phyloP scores from a whole-genome alignment of 2,888 invertebrate genomes.

The Hydrotaea cyrtoneurina region DNA sequence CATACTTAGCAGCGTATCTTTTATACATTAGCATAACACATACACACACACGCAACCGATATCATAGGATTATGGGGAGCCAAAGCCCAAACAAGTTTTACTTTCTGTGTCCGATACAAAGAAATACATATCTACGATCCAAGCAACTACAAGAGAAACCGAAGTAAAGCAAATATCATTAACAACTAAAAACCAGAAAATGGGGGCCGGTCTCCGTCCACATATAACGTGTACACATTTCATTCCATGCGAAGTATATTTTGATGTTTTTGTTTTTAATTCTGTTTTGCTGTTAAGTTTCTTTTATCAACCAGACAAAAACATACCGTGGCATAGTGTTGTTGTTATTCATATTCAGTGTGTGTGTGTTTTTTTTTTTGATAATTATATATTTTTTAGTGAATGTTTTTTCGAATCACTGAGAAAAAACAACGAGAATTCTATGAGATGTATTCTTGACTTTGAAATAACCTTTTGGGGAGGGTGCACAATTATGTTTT shows the following conservation, averaged over 20 bases:
- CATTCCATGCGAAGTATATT: not conserved
- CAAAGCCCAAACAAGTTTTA: constrained; percentile 49
- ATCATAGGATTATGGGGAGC: not conserved
- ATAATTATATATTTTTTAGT: not conserved
- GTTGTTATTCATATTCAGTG: constrained; percentile 1
- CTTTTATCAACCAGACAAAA: constrained; percentile 12
- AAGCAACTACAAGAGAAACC: not conserved
- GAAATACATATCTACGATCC: not conserved
- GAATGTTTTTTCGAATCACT: not conserved
- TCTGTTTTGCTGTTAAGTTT: constrained; percentile 25
- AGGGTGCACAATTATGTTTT: too few species aligned
- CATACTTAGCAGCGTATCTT: not conserved
- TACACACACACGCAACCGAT: not conserved
- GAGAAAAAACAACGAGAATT: too few species aligned
- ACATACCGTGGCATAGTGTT: not conserved
- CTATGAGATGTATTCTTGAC: too few species aligned
- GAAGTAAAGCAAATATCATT: not conserved
- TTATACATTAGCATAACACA: not conserved
- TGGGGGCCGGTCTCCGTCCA: constrained; percentile 32
- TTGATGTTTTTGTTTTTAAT: not conserved
- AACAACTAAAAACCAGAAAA: constrained; percentile 21
- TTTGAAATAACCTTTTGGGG: too few species aligned
- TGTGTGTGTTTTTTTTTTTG: constrained; percentile 24
- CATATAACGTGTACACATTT: not conserved
- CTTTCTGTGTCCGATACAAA: not conserved